Evolutionary conservation across 2,797 vertebrate species (phyloP), one percentile per base, ranked within the genome.

Genomic region (Masticophis lateralis): DNA sequence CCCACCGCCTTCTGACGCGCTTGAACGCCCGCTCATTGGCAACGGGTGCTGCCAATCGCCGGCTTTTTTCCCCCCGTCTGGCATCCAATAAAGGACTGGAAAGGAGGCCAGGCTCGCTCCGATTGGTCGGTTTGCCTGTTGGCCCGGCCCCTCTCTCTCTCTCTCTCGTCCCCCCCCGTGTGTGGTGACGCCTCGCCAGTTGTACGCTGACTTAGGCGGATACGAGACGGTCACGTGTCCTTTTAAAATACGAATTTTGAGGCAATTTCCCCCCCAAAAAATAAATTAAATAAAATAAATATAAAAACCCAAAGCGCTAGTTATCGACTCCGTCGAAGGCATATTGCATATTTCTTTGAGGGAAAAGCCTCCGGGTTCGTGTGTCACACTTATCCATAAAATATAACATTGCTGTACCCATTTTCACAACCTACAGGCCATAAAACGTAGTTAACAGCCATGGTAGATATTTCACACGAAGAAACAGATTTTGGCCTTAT

Each of bases 11-110:
- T 88, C 2, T 83, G 47, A 8, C 43, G 6, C 0, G 28, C 69
- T 74, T 1, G 7, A 8, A 2, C 88, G 56, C 55, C n/a, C 79
- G 37, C 83, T 89, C 83, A 96, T 95, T 95, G 95, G 96, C 1
- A 0, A 11, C 0, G 0, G 7, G 0, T 0, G 0, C 6, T 8
- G 53, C 95, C 95, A 97, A 95, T 95, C 59, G 59, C 20, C 14
- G 93, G 93, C 92, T 91, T 66, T 2, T 0, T 4, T 7, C 1
- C 6, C 47, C 47, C 6, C 7, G 6, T 51, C 32, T 93, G 92
- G 20, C 0, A 0, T 0, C 89, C 28, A 56, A 57, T 37, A 25
- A 61, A 13, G 2, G 2, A 1, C 8, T 16, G 0, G 87, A 0
- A 9, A 12, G 0, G 0, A 25, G 22, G 14, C 0, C 27, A 32